Evolutionary conservation across 2,113 vertebrate genomes (phyloP).

Genomic region (Elephas maximus): DNA sequence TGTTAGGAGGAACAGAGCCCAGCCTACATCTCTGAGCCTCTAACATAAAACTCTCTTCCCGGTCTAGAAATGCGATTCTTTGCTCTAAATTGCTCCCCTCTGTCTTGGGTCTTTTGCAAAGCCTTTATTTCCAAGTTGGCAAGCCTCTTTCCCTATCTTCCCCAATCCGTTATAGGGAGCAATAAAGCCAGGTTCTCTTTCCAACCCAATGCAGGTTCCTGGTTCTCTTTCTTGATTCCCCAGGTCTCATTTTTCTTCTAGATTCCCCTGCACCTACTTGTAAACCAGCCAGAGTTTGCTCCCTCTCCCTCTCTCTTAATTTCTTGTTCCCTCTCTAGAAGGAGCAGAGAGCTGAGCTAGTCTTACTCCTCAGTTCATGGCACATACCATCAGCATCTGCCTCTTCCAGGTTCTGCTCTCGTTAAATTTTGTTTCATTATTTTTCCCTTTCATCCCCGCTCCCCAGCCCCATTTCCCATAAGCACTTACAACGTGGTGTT

Average conservation of each 20-base stretch:
- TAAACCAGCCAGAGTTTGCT: not conserved
- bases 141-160: slow-evolving; percentile 37
- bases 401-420: slow-evolving; percentile 23
- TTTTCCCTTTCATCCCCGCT: not conserved
- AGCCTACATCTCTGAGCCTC: not conserved
- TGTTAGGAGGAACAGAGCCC: not conserved
- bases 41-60: not conserved
- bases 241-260: slow-evolving; percentile 31
- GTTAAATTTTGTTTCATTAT: slow-evolving; percentile 49
- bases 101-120: slow-evolving; percentile 28
- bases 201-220: not conserved
- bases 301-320: not conserved
- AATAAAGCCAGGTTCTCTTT: slow-evolving; percentile 66
- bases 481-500: slow-evolving; percentile 32
- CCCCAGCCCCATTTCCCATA: slow-evolving; percentile 22
- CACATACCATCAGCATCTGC: not conserved
- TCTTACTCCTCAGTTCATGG: not conserved
- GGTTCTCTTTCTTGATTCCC: slow-evolving; percentile 42
- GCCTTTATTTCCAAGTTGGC: slow-evolving; percentile 46
- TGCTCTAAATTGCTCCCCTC: slow-evolving; percentile 5
- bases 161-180: slow-evolving; percentile 11
- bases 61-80: not conserved
- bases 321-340: not conserved
- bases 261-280: not conserved
- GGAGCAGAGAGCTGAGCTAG: not conserved